Conservation (phyloP, 2,888 invertebrate genomes). For the Cryptocheilus praepositus region DNA sequence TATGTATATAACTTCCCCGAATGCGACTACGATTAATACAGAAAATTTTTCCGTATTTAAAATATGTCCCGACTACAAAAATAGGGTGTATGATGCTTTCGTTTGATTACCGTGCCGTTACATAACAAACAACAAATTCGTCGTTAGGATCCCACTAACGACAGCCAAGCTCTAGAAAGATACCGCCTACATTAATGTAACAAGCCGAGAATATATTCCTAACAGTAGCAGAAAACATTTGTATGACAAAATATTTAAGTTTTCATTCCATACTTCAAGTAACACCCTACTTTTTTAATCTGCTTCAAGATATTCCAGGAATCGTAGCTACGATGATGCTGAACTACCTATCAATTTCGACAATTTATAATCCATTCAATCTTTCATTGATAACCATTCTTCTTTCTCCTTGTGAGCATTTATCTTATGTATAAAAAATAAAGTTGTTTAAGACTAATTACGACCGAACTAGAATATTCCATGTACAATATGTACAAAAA, state of each 20-base stretch:
- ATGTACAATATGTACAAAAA: conserved; percentile 10
- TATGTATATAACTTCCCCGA: conserved; percentile 25
- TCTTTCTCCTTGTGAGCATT: neutral
- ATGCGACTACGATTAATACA: conserved; percentile 32
- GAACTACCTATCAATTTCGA: neutral
- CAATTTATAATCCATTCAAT: neutral
- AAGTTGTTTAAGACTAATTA: conserved; percentile 1
- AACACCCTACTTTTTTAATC: too few relatives aligned
- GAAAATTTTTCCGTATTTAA: conserved; percentile 46
- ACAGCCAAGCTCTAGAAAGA: neutral
- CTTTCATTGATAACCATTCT: neutral
- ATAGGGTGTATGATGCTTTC: conserved; percentile 42
- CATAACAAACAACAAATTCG: conserved; percentile 24
- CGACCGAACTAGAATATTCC: neutral
- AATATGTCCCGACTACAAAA: conserved; percentile 50
- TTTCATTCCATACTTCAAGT: neutral
- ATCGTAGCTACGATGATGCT: neutral
- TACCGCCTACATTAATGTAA: neutral
- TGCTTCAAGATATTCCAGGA: too few relatives aligned
- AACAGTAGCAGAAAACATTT: neutral
- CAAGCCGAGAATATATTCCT: neutral
- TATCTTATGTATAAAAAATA: conserved; percentile 2
- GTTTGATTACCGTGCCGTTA: conserved; percentile 39
- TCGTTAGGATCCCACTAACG: neutral
- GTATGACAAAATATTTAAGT: neutral